Conservation (phyloP, 1,140 invertebrate genomes). For the Drosophila sturtevanti region DNA sequence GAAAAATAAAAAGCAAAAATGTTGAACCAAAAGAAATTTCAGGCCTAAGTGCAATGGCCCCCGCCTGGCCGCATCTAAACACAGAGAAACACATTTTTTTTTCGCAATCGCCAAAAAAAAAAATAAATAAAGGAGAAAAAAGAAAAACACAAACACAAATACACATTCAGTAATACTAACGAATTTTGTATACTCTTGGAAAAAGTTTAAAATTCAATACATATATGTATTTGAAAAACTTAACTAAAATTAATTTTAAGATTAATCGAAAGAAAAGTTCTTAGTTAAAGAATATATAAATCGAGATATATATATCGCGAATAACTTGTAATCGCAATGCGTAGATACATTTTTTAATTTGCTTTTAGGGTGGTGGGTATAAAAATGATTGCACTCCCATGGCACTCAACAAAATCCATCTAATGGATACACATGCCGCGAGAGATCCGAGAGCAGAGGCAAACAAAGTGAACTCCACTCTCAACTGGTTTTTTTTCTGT, state of each 20-base stretch:
- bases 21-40: constrained; percentile 2
- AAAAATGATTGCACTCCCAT: constrained; percentile 7
- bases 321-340: no score
- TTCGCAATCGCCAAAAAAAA: constrained; percentile 22
- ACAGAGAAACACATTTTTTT: constrained; percentile 40
- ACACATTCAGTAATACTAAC: no score
- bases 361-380: neutral
- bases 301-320: no score
- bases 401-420: constrained; percentile 30
- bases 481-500: constrained; percentile 52
- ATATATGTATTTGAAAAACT: no score
- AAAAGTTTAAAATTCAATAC: constrained; percentile 6
- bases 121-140: constrained; percentile 4
- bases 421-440: constrained; percentile 35
- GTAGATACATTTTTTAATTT: neutral
- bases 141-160: no score
- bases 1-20: neutral
- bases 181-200: constrained; percentile 25
- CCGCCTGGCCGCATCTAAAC: constrained; percentile 27
- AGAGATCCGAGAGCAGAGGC: constrained; percentile 1
- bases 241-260: no score
- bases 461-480: neutral
- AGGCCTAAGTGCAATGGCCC: constrained; percentile 35
- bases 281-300: no score
- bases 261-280: no score